Evolutionary conservation across 2,113 vertebrate species (phyloP).

Genomic region (Paedocypris sp.): DNA sequence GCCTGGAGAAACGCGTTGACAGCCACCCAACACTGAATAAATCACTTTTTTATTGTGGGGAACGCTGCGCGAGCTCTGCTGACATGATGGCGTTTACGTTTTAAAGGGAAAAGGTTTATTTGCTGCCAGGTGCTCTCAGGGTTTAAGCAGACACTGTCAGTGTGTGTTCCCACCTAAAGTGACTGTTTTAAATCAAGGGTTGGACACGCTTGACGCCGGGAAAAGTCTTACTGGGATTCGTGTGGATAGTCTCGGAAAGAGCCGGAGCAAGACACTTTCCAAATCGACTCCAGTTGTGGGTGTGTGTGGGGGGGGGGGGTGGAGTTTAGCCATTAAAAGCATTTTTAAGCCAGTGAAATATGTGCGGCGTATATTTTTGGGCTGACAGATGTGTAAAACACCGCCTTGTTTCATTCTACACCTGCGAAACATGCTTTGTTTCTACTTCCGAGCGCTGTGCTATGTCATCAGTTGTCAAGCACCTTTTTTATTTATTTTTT

Average conservation of each 20-base stretch:
- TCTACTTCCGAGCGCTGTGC: too few species aligned
- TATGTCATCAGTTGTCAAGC: too few species aligned
- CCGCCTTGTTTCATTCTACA: too few species aligned
- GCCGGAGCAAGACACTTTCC: too few species aligned
- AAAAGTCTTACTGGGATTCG: constrained; percentile 13
- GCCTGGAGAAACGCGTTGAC: constrained; percentile 33
- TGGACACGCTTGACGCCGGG: constrained; percentile 20
- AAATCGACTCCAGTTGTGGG: too few species aligned
- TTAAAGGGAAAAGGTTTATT: constrained; percentile 43
- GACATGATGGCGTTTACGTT: constrained; percentile 43
- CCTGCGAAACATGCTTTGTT: too few species aligned
- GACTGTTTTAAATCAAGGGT: constrained; percentile 36
- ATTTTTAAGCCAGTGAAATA: too few species aligned
- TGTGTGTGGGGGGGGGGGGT: not conserved
- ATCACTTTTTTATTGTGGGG: constrained; percentile 44
- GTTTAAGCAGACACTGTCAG: constrained; percentile 35
- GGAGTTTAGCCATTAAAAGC: too few species aligned
- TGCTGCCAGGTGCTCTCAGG: constrained; percentile 8
- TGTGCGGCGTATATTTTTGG: too few species aligned
- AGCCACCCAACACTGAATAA: constrained; percentile 39
- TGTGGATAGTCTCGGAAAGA: too few species aligned
- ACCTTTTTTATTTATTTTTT: too few species aligned
- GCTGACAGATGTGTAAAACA: too few species aligned
- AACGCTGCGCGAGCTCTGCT: constrained; percentile 22
- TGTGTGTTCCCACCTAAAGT: constrained; percentile 29